These are phyloP conservation scores for Sebastolobus altivelis DNA, from an alignment of 2,797 vertebrate genomes.

Conservation along the genomic window DNA sequence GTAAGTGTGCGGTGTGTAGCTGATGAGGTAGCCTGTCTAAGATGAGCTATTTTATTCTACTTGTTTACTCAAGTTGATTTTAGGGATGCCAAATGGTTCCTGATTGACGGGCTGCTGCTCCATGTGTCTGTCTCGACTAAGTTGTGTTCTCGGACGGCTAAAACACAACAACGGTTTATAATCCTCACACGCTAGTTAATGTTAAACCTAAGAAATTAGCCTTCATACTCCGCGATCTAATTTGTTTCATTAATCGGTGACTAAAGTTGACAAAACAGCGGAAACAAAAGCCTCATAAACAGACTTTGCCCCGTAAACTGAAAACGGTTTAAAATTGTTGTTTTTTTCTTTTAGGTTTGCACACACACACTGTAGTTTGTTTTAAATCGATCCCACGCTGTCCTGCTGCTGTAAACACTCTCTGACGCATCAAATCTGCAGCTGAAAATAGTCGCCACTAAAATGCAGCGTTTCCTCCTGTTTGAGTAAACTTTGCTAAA, in stretches of 20 bases:
- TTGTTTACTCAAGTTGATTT: constrained; percentile 25
- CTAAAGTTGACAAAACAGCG: background rate
- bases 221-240: background rate
- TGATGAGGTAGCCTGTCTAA: constrained; percentile 25
- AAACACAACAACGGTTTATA: no score
- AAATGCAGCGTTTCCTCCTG: background rate
- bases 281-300: background rate
- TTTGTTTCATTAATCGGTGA: background rate
- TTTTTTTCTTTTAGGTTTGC: background rate
- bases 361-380: background rate
- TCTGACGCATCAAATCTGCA: background rate
- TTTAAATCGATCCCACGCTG: background rate
- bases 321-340: background rate
- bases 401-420: background rate
- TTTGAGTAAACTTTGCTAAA: background rate
- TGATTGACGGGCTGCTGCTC: background rate
- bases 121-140: background rate
- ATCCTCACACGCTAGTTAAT: background rate
- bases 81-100: background rate
- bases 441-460: background rate
- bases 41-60: constrained; percentile 37
- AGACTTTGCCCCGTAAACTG: background rate
- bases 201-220: background rate
- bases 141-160: background rate
- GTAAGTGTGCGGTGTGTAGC: constrained; percentile 28